Evolutionary conservation across 2,888 invertebrate species (phyloP).

Genomic region (Dromius quadrimaculatus): DNA sequence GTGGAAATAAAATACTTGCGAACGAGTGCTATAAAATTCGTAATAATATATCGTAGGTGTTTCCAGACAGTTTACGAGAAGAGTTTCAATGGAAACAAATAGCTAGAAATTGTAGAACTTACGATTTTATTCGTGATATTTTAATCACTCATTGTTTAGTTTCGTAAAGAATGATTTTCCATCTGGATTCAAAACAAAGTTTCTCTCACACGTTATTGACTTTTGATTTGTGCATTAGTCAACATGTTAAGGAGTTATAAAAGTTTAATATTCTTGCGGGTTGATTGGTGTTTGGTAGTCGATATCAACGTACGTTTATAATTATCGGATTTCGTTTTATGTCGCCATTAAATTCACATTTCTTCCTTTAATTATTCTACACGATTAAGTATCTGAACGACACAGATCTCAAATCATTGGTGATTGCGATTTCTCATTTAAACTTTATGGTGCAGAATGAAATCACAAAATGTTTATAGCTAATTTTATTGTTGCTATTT

Average conservation of each 20-base stretch:
- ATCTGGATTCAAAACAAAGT: no score
- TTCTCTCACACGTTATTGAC: no score
- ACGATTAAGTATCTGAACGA: slow-evolving; percentile 5
- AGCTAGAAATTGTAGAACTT: no score
- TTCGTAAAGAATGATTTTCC: no score
- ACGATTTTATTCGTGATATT: no score
- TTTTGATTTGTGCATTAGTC: neutral
- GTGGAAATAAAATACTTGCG: slow-evolving; percentile 14
- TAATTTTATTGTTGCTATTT: neutral
- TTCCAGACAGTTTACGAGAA: neutral
- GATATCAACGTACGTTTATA: slow-evolving; percentile 6
- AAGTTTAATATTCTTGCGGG: neutral
- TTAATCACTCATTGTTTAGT: no score
- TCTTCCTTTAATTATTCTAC: slow-evolving; percentile 9
- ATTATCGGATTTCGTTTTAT: slow-evolving; percentile 26
- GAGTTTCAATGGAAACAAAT: no score
- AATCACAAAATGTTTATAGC: neutral
- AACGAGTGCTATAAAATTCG: neutral
- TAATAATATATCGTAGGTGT: slow-evolving; percentile 2
- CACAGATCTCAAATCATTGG: slow-evolving; percentile 1
- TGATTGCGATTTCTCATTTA: slow-evolving; percentile 7
- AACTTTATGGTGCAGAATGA: neutral
- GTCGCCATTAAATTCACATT: slow-evolving; percentile 8
- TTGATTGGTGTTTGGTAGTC: slow-evolving; percentile 6
- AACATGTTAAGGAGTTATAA: slow-evolving; percentile 3